These are phyloP conservation scores for Cynopterus brachyotis DNA, from an alignment of 2,113 vertebrate genomes.

Conservation along the genomic window DNA sequence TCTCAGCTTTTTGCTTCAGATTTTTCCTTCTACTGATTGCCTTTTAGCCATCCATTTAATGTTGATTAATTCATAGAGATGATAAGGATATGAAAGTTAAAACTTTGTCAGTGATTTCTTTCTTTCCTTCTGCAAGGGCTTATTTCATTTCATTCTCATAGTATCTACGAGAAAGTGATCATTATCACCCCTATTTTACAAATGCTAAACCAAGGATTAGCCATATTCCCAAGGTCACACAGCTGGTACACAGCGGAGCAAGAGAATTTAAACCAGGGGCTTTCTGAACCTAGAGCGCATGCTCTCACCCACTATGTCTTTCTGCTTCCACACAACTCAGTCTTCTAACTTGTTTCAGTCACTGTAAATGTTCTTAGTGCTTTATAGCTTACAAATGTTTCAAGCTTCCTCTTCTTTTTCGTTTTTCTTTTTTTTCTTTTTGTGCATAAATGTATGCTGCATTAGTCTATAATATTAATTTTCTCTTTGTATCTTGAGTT, in stretches of 20 bases:
- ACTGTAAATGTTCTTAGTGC: neutral
- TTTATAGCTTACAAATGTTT: neutral
- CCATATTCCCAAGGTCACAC: neutral
- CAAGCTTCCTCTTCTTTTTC: neutral
- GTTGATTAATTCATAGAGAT: neutral
- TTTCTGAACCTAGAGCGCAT: neutral
- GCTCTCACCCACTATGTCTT: neutral
- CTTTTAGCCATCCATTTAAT: neutral
- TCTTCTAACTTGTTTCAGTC: neutral
- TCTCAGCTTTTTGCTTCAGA: slow-evolving; percentile 31
- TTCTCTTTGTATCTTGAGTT: slow-evolving; percentile 1
- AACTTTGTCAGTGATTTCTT: neutral
- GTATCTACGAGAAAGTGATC: neutral
- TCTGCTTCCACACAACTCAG: neutral
- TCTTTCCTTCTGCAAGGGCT: neutral
- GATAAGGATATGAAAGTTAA: neutral
- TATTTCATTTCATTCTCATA: neutral
- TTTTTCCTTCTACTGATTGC: neutral
- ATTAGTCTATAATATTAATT: neutral
- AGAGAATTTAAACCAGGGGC: neutral
- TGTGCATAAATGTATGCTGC: neutral
- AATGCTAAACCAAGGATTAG: neutral
- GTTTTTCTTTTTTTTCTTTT: neutral
- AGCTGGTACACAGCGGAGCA: neutral
- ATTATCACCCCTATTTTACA: neutral